Evolutionary conservation across 2,797 vertebrate species (phyloP), one percentile per base, ranked within the genome.

Genomic region (Argyrosomus regius): DNA sequence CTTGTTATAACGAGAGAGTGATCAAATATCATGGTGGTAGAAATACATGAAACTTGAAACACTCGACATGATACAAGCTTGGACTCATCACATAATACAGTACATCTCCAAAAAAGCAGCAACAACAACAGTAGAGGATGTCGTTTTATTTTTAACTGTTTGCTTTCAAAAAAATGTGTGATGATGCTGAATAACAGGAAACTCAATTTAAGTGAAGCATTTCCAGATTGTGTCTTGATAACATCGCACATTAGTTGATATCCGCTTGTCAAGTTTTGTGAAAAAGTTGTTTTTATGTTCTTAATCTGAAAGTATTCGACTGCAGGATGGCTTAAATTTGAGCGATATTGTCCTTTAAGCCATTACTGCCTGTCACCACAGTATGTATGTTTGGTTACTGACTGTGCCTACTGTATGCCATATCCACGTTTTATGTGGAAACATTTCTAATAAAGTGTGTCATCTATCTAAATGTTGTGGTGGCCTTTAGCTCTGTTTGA

Each of bases 371-470:
- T 85, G 79, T 59, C 31, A 62, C 60, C 69, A 72, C 71, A 76
- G 84, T 80, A 22, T 88, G 84, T 81, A 17, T 88, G 84, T 75
- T 71, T 82, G 85, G 75, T 86, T 83, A 78, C 80, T 89, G 76
- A 88, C 77, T 90, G 88, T 88, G 91, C 90, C 88, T 91, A 67
- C 41, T 71, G 78, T 88, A 62, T 26, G 77, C 84, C 84, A 84
- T 77, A 71, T 93, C 87, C 91, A 87, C 91, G 81, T 91, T 92
- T 91, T 86, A 89, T 84, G 86, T 90, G 91, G 88, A 92, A 80
- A 86, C 31, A 57, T 88, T 90, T 88, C 69, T 79, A 88, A 86
- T 91, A 89, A 87, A 90, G 66, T 52, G 67, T 71, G 35, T 76
- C 54, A 59, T 77, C 65, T 77, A 64, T 81, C 43, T 70, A 43